Base-by-base conservation (phyloP, 2,888 invertebrate species). In the Megamerina dolium region DNA sequence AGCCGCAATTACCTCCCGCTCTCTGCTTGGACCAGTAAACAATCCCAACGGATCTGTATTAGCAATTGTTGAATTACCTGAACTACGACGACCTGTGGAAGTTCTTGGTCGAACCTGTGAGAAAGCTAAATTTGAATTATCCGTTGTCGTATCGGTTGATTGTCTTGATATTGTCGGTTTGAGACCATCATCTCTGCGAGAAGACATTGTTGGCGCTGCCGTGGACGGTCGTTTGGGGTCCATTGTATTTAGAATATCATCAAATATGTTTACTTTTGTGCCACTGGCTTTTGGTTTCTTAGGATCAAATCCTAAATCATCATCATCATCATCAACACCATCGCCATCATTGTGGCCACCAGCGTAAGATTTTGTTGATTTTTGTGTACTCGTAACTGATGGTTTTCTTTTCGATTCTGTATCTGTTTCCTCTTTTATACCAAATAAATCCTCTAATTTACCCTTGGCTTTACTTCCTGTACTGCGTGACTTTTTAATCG, bases 221-320 rank as follows among this genome's bases (percentile, higher is more conserved):
- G 64, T 59, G 2, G 59, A 39, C 1, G 59, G 59, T 3, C 61
- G 48, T 40, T 63, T 68, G 4, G 48, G 44, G 9, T 68, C 70
- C 10, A 49, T 43, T 2, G 44, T 38, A 2, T 33, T 40, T 17
- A 50, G 27, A 3, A 58, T 45, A 3, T 72, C 72, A 48, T 71
- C 72, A 3, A 72, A 59, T n/a, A 72, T 56, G 49, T 60, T 70
- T 10, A 58, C 46, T 2, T 48, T 48, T 5, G 55, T 41, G 5
- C 20, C 23, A 6, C 23, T 26, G 2, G 51, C 60, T 46, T 70
- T 72, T 1, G 71, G 71, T 13, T 64, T 64, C 43, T 61, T 72
- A 1, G 72, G 72, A 57, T 72, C 73, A 35, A 72, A 72, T 1
- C 73, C 72, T 31, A 72, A 49, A 41, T 72, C 73, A 18, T 61